Conservation (phyloP, 1,140 invertebrate species). For the Hylaeus anthracinus region DNA sequence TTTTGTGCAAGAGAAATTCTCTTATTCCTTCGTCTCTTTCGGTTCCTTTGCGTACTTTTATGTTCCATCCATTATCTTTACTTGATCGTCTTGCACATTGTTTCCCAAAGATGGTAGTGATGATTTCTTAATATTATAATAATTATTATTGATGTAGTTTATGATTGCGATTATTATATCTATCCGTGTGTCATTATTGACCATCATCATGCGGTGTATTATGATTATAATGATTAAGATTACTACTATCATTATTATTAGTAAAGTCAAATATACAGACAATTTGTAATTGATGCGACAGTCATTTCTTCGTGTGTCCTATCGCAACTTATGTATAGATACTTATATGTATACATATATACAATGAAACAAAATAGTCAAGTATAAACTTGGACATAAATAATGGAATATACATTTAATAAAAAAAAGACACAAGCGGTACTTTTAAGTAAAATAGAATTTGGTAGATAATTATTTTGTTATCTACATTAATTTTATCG, state of each 20-base stretch:
- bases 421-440: no score
- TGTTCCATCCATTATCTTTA: slow-evolving; percentile 46
- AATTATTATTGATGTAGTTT: slow-evolving; percentile 57
- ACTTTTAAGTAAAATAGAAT: no score
- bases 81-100: slow-evolving; percentile 59
- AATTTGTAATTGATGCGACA: slow-evolving; percentile 67
- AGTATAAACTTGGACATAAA: no score
- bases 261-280: slow-evolving; percentile 73
- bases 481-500: no score
- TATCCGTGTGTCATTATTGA: slow-evolving; percentile 59
- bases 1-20: slow-evolving; percentile 53
- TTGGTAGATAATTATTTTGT: no score
- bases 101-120: slow-evolving; percentile 75
- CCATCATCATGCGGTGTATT: slow-evolving; percentile 65
- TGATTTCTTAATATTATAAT: slow-evolving; percentile 61
- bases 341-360: not conserved
- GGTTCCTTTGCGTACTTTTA: slow-evolving; percentile 34
- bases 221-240: slow-evolving; percentile 70
- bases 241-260: slow-evolving; percentile 67
- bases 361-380: no score
- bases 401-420: no score
- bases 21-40: slow-evolving; percentile 31
- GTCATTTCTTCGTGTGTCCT: slow-evolving; percentile 41
- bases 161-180: slow-evolving; percentile 64
- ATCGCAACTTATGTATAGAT: not conserved